Base-by-base conservation (phyloP, 2,113 vertebrate genomes). In the Hippocampus guttulatus region DNA sequence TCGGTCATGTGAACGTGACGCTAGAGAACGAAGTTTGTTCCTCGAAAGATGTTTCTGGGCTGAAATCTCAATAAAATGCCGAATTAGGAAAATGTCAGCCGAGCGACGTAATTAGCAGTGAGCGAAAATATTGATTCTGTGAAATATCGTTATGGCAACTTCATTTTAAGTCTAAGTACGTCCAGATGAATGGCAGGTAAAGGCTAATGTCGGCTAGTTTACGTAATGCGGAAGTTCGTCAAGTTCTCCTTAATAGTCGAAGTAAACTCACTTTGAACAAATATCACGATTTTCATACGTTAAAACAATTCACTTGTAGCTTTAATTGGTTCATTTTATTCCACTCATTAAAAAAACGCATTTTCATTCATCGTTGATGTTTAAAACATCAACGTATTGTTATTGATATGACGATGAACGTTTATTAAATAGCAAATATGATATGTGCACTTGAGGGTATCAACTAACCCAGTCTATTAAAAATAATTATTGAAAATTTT, bases 131-230 rank as follows among this genome's bases (percentile, higher is more conserved):
- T 8, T 45, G n/a, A 41, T 47, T 65, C 49, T 47, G 43, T 47
- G 23, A 3, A 18, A 18, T 3, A 25, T 47, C 15, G 16, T 1
- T 9, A 47, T 18, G 16, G 6, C 1, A 65, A 45, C 40, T 43
- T 64, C 8, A 45, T 49, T 27, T 25, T 15, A 15, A 16, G n/a
- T 25, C 14, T 23, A 10, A 7, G 8, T 20, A 27, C 7, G n/a
- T 25, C 14, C 14, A 25, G 8, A 16, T 64, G 40, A 27, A 0
- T 33, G 38, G 73, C 73, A 65, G 43, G 65, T 74, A 15, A 1
- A 54, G 7, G 84, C 84, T 85, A 85, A 78, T 54, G 30, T 47
- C 52, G 64, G 71, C 66, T 52, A 67, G 72, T 72, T 77, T 27
- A 65, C 25, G 49, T 30, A 66, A 38, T 40, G 75, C 80, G 84